Evolutionary conservation across 1,140 invertebrate genomes (phyloP).

Genomic region (Scaptomyza pallida): DNA sequence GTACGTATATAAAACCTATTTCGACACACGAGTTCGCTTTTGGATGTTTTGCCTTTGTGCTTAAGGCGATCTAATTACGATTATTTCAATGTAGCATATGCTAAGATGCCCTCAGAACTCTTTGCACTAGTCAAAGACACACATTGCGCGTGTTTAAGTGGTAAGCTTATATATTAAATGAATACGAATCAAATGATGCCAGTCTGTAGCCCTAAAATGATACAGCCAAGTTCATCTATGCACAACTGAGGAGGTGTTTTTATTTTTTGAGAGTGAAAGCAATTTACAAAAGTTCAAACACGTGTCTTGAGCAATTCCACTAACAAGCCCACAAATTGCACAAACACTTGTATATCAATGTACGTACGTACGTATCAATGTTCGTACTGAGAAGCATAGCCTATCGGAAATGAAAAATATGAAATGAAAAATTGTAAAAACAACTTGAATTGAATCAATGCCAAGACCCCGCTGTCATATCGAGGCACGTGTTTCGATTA

Average conservation of each 20-base stretch:
- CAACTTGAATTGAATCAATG: slow-evolving; percentile 50
- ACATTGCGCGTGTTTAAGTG: slow-evolving; percentile 21
- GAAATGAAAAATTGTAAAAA: slow-evolving; percentile 7
- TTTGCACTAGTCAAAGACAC: slow-evolving; percentile 3
- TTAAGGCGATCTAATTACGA: slow-evolving; percentile 68
- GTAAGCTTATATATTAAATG: neutral
- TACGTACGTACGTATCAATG: neutral
- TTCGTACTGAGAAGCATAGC: neutral
- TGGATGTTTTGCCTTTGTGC: slow-evolving; percentile 40
- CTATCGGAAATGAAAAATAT: neutral
- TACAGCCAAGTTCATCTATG: neutral
- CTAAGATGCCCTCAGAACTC: slow-evolving; percentile 32
- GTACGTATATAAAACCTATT: slow-evolving; percentile 12
- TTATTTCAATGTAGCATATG: slow-evolving; percentile 60
- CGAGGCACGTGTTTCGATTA: slow-evolving; percentile 62
- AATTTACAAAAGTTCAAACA: slow-evolving; percentile 7
- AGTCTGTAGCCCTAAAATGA: neutral
- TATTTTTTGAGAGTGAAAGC: neutral
- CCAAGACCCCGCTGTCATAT: slow-evolving; percentile 24
- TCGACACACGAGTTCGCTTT: slow-evolving; percentile 22
- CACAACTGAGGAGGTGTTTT: neutral
- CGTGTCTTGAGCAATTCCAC: slow-evolving; percentile 3
- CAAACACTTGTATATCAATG: neutral
- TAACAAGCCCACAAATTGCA: neutral
- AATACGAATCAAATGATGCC: slow-evolving; percentile 2